phyloP scores from a whole-genome alignment of 2,888 invertebrate genomes.

The Eupeodes luniger region DNA sequence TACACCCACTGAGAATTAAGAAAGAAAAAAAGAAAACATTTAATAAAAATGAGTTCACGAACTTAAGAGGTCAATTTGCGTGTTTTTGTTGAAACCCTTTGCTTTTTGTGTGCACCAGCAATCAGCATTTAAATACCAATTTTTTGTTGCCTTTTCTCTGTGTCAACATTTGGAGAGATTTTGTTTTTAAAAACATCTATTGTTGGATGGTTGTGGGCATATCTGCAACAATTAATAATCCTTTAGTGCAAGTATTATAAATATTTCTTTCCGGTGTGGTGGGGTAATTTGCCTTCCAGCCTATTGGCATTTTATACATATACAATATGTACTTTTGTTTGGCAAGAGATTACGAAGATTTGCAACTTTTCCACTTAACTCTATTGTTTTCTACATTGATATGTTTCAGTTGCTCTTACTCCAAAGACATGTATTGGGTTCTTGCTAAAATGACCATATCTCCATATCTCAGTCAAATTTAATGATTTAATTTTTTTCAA shows the following conservation, averaged over 20 bases:
- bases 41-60: constrained; percentile 62
- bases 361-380: constrained; percentile 33
- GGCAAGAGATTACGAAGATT: constrained; percentile 61
- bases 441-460: background rate
- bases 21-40: constrained; percentile 28
- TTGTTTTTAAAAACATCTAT: background rate
- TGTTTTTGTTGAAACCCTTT: constrained; percentile 14
- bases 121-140: constrained; percentile 20
- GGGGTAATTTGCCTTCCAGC: constrained; percentile 40
- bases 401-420: background rate
- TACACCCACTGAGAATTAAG: constrained; percentile 10
- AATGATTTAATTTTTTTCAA: too few species aligned
- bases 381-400: constrained; percentile 30
- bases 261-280: constrained; percentile 14
- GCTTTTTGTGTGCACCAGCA: background rate
- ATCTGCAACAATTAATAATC: constrained; percentile 49
- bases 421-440: background rate
- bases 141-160: constrained; percentile 19
- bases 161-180: constrained; percentile 46
- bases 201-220: background rate
- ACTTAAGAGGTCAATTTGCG: constrained; percentile 59
- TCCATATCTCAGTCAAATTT: too few species aligned
- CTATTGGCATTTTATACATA: constrained; percentile 42
- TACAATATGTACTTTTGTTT: constrained; percentile 9
- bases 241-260: constrained; percentile 5